These are phyloP conservation scores for Emydura subglobosa DNA, from an alignment of 2,113 vertebrate genomes.

Conservation along the genomic window DNA sequence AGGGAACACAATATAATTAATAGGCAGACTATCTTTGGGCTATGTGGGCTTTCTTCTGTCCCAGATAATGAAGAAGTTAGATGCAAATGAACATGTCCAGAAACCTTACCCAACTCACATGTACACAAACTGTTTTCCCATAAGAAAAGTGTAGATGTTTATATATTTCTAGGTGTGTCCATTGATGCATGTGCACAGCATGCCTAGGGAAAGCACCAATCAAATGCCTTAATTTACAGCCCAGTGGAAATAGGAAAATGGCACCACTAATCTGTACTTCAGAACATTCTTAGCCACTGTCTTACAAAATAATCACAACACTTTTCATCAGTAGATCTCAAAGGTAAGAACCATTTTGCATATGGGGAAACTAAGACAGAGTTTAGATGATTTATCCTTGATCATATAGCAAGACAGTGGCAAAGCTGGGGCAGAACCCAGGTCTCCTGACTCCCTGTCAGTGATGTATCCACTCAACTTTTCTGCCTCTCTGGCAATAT, in stretches of 20 bases:
- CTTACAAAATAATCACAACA: not conserved
- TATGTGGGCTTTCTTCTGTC: not conserved
- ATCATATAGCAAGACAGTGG: not conserved
- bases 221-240: rapidly evolving
- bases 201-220: not conserved
- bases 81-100: not conserved
- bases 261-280: not conserved
- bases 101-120: rapidly evolving
- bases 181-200: rapidly evolving
- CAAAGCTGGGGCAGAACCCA: not conserved
- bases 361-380: not conserved
- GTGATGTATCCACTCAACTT: not conserved
- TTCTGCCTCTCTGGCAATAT: not conserved
- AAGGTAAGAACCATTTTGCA: not conserved
- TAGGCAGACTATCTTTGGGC: not conserved
- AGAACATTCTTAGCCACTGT: not conserved
- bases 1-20: not conserved
- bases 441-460: not conserved
- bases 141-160: not conserved
- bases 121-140: not conserved
- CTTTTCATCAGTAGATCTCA: not conserved
- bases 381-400: not conserved
- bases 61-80: not conserved
- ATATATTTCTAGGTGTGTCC: not conserved
- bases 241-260: not conserved